Evolutionary conservation across 2,888 invertebrate species (phyloP).

Genomic region (Perithous albicinctus): DNA sequence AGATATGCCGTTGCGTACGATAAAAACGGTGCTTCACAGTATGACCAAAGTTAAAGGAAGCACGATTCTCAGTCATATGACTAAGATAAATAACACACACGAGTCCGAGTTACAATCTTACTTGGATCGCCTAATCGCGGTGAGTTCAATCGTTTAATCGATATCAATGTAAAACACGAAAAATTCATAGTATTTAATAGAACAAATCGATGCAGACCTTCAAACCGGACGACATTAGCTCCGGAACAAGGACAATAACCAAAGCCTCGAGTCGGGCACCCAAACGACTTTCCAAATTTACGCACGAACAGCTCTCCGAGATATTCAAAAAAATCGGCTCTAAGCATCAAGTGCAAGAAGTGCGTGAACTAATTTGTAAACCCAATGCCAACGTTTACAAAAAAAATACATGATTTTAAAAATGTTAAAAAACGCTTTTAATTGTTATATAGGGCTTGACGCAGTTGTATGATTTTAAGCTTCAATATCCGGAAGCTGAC

Average conservation of each 20-base stretch:
- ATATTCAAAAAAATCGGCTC: conserved; percentile 96
- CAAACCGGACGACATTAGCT: conserved; percentile 85
- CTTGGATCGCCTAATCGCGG: conserved; percentile 92
- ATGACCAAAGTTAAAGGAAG: conserved; percentile 95
- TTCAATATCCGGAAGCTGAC: conserved; percentile 93
- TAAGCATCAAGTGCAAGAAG: conserved; percentile 92
- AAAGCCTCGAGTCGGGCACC: conserved; percentile 81
- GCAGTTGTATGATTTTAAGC: conserved; percentile 91
- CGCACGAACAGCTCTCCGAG: conserved; percentile 94
- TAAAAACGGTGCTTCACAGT: conserved; percentile 97
- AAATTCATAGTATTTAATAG: conserved; percentile 61
- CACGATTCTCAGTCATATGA: conserved; percentile 91
- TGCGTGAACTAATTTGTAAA: conserved; percentile 70
- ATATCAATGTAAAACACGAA: not conserved
- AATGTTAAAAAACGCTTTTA: conserved; percentile 4
- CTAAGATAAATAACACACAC: conserved; percentile 91
- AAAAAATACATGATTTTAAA: no score
- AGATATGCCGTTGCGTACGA: conserved; percentile 95
- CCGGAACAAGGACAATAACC: conserved; percentile 73
- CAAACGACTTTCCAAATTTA: conserved; percentile 89
- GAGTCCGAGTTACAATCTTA: conserved; percentile 95
- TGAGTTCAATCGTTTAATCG: conserved; percentile 80
- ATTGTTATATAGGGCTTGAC: conserved; percentile 88
- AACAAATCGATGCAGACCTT: conserved; percentile 81
- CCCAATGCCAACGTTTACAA: no score